Base-by-base conservation (phyloP, 2,888 invertebrate genomes). In the Heliconius erato region DNA sequence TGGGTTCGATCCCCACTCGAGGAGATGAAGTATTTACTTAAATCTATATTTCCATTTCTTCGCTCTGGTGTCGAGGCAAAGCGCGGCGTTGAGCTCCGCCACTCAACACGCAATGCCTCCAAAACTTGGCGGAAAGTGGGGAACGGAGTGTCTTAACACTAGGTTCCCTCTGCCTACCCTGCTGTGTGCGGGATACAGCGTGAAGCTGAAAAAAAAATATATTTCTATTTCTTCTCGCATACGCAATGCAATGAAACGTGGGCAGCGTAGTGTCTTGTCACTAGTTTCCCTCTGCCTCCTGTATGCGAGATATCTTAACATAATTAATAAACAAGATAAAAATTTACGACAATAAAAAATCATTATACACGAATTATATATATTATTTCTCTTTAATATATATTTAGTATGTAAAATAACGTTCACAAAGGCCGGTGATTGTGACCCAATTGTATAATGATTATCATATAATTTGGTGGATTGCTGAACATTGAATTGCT, bases 401-500 rank as follows among this genome's bases (percentile, higher is more conserved):
- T 26, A n/a, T 16, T n/a, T 65, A 44, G 44, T 35, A 71, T 79
- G 28, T 68, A 32, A 35, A 69, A 71, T 28, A 63, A 79, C n/a
- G 40, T 63, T 59, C 40, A 65, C 65, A 74, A 80, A 74, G 26
- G 59, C 59, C 44, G 44, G 14, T 72, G 65, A 80, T 80, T 65
- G 74, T 74, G 72, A 72, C 72, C 72, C 72, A 72, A 72, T 72
- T 72, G 72, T 72, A 72, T 72, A 72, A 72, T 49, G 19, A 72
- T 72, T 72, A 72, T 26, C 72, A 72, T 72, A 72, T 72, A 72
- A 72, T 72, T 72, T 72, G 44, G 44, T 72, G 72, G 72, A 72
- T 72, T 72, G 26, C 44, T 49, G 72, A 49, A 72, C 72, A 72
- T 49, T 72, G 26, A 49, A 72, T 72, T 26, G 72, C 72, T 44